Base-by-base conservation (phyloP, 2,113 vertebrate genomes). In the Puma concolor region DNA sequence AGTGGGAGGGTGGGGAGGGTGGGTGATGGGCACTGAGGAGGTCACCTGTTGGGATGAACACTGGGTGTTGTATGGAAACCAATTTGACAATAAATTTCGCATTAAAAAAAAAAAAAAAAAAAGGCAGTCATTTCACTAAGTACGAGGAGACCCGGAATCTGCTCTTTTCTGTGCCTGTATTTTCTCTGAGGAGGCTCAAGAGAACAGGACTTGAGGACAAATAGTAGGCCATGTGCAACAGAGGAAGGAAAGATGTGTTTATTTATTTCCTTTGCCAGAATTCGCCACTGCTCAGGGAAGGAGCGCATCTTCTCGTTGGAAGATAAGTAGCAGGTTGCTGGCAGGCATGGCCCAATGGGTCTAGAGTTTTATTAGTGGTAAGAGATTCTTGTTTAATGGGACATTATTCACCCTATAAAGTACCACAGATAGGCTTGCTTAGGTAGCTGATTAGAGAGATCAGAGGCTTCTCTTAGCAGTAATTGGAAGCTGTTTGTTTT, bases 401-500 rank as follows among this genome's bases (percentile, higher is more conserved):
- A 91, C 81, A 48, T 90, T 15, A 76, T 93, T 88, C 93, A 63
- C 89, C 79, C 74, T 36, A 0, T 41, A 33, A 91, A 81, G 41
- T 15, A 12, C 50, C 41, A 1, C 41, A 2, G 89, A 83, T 86
- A 31, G 52, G 23, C 67, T 44, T 1, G 17, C 64, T 41, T 29
- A 69, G 96, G 93, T 52, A 74, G 87, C 93, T 52, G 77, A 74
- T 85, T 41, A 72, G 76, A 80, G 76, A 80, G 54, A 96, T 95
- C 92, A 60, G 76, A 84, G 48, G 93, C 38, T 50, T 86, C 16
- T 63, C 72, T 33, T 3, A 5, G 64, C 25, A 13, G 83, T 67
- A 48, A 85, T 38, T 91, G 96, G 76, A 74, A 81, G 48, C 90
- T 93, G 90, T 96, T 97, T 94, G 64, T 88, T 97, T 97, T 96